These are phyloP conservation scores for Bilobella aurantiaca DNA, from an alignment of 1,140 invertebrate genomes.

Conservation along the genomic window DNA sequence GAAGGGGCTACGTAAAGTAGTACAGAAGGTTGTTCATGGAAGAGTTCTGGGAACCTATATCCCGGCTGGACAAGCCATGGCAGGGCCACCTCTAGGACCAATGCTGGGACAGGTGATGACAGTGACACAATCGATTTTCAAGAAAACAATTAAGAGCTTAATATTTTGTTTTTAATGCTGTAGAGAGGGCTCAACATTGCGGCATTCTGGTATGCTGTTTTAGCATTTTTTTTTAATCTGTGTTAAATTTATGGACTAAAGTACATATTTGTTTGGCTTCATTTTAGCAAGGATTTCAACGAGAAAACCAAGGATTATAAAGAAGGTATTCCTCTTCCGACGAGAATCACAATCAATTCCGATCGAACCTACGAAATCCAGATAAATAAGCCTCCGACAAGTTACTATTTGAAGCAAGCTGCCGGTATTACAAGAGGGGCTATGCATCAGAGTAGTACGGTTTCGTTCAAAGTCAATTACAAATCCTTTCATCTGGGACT, in stretches of 20 bases:
- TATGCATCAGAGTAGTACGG: constrained; percentile 54
- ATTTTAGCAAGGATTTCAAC: constrained; percentile 98
- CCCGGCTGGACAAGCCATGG: constrained; percentile 71
- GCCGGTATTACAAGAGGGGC: constrained; percentile 77
- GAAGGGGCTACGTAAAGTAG: constrained; percentile 32
- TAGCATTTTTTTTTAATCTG: no score
- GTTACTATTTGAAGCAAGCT: constrained; percentile 86
- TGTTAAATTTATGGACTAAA: no score
- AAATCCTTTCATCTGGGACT: constrained; percentile 5
- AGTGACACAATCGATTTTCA: not conserved
- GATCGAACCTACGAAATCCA: constrained; percentile 75
- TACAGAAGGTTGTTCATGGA: constrained; percentile 59
- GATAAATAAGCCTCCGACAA: constrained; percentile 72
- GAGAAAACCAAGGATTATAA: constrained; percentile 83
- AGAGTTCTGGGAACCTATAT: constrained; percentile 64
- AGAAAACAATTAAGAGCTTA: not conserved
- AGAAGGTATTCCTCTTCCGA: constrained; percentile 80
- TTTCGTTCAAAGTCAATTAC: not conserved
- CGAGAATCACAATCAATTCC: constrained; percentile 64
- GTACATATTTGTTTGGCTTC: no score
- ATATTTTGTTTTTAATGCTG: constrained; percentile 33
- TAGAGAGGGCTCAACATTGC: constrained; percentile 91
- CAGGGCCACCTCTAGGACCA: constrained; percentile 81
- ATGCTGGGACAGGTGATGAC: constrained; percentile 70
- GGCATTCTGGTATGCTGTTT: no score